Evolutionary conservation across 2,797 vertebrate species (phyloP), one percentile per base, ranked within the genome.

Genomic region (Peromyscus nudipes): DNA sequence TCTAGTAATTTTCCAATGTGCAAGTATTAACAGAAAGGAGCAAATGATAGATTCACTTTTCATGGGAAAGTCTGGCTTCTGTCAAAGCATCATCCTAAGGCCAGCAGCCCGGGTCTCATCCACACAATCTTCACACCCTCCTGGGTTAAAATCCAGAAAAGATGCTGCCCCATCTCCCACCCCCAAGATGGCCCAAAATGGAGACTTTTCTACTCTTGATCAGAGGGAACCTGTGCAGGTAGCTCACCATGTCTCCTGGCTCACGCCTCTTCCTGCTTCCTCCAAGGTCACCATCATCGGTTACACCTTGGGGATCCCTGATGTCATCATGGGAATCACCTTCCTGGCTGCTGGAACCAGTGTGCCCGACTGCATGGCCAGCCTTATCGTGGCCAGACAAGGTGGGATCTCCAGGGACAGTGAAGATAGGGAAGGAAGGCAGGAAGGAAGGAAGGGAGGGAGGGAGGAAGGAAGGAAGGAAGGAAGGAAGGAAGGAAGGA

Each of bases 301-400:
- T 80, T 99, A 99, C 98, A 99, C 99, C 0, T 99, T 99, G 82
- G 99, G 99, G 37, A 99, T 99, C 97, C 99, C 99, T 12, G 99
- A 99, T 9, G 99, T 99, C 97, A 99, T 99, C 98, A 99, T 99
- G 99, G 99, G 99, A 12, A 99, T 99, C 98, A 99, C 99, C 25
- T 99, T 99, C 98, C 98, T 99, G 98, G 99, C 99, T 75, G 99
- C 99, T 0, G 99, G 99, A 97, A 99, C 99, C 98, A 99, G 99
- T 0, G 99, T 99, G 97, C 99, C 99, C 0, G 99, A 99, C 98
- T 99, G 99, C 98, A 99, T 99, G 99, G 99, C 99, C 95, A 99
- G 99, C 98, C 99, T 99, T 82, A 99, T 99, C 0, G 99, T 99
- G 90, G 99, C 99, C 87, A 99, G 99, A 97, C 99, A 99, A 99